Conservation (phyloP, 2,888 invertebrate genomes). For the Zeuzera pyrina region DNA sequence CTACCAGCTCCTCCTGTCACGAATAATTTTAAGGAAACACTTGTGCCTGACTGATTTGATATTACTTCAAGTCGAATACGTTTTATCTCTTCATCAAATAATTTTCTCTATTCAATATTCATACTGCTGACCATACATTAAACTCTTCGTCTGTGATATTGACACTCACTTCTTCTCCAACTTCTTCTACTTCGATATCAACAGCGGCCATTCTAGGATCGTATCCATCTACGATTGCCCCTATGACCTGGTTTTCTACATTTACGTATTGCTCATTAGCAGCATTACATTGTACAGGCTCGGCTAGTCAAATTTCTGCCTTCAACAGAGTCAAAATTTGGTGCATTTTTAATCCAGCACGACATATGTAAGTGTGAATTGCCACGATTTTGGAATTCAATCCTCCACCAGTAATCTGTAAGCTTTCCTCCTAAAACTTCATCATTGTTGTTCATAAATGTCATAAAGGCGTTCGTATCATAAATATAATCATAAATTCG, state of each 20-base stretch:
- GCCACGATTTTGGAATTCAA: constrained; percentile 18
- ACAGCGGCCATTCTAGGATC: constrained; percentile 5
- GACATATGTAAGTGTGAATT: constrained; percentile 14
- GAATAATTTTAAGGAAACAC: constrained; percentile 2
- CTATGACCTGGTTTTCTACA: constrained; percentile 6
- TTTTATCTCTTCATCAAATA: constrained; percentile 4
- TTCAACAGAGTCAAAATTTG: background rate
- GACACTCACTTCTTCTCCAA: constrained; percentile 2
- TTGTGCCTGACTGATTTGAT: constrained; percentile 1
- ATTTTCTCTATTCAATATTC: constrained; percentile 4
- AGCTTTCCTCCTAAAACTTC: constrained; percentile 3
- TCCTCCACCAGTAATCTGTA: constrained; percentile 7
- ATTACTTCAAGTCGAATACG: constrained; percentile 1
- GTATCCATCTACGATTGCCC: constrained; percentile 6
- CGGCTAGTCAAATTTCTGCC: background rate
- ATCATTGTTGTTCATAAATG: constrained; percentile 3
- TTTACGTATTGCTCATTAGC: background rate
- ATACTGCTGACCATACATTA: background rate
- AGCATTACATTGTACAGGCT: background rate
- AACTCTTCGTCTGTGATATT: background rate
- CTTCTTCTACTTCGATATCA: constrained; percentile 8
- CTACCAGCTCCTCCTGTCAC: constrained; percentile 7
- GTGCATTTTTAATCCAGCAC: background rate
- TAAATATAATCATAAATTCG: no score
- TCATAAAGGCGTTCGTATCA: background rate